A percentile compares a stretch with the other conserved stretches of the same genome.
phyloP scores from a whole-genome alignment of 1,140 invertebrate species.

The Eriocheir sinensis region DNA sequence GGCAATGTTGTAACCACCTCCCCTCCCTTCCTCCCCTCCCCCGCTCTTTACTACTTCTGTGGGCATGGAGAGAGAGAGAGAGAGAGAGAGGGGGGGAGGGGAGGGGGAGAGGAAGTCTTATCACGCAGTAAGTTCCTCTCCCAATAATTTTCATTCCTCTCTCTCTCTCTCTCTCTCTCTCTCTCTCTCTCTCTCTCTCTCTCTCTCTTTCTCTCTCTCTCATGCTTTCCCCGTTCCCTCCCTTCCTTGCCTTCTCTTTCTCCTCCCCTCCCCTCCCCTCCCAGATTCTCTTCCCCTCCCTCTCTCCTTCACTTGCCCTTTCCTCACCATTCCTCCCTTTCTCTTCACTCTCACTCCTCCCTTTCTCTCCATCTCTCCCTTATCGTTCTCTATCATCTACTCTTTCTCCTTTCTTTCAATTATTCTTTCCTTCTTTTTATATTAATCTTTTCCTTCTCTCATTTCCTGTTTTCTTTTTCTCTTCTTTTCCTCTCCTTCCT shows the following conservation, averaged over 20 bases:
- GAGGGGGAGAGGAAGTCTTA: not conserved
- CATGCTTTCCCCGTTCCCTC: not conserved
- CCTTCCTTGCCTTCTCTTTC: not conserved
- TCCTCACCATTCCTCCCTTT: not conserved
- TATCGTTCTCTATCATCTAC: not conserved
- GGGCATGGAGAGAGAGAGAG: constrained; percentile 13
- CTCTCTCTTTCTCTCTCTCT: not conserved
- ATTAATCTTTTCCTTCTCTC: too few relatives aligned
- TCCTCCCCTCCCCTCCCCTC: not conserved
- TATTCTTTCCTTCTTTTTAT: not conserved
- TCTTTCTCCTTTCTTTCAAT: not conserved
- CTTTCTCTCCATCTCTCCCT: not conserved
- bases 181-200: too few relatives aligned
- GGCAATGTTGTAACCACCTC: not conserved
- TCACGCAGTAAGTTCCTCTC: not conserved
- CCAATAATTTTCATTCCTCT: constrained; percentile 15
- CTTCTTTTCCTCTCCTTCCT: too few relatives aligned
- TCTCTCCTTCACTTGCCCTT: not conserved
- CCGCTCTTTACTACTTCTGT: not conserved
- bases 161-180: not conserved
- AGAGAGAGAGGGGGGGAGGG: not conserved
- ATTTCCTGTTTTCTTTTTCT: too few relatives aligned
- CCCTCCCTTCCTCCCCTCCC: too few relatives aligned
- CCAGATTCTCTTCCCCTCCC: not conserved
- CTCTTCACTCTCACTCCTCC: constrained; percentile 2